phyloP scores from a whole-genome alignment of 2,797 vertebrate genomes.

The Manis javanica region DNA sequence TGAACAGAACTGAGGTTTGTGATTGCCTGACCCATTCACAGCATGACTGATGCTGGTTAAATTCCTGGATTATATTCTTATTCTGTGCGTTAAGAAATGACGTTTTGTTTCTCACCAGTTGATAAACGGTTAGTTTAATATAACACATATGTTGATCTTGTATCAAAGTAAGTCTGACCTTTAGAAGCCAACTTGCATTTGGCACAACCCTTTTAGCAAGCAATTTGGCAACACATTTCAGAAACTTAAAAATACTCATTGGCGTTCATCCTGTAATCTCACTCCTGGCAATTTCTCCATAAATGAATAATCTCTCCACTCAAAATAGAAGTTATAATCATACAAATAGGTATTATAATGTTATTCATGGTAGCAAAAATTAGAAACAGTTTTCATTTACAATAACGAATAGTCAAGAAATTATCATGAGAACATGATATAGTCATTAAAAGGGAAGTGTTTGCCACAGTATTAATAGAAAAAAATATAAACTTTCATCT shows the following conservation, averaged over 20 bases:
- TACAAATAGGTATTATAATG: conserved; percentile 16
- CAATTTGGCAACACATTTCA: conserved; percentile 41
- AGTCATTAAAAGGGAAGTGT: neutral
- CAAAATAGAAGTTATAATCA: conserved; percentile 53
- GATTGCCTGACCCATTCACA: neutral
- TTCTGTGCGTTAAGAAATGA: neutral
- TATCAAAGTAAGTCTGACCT: conserved; percentile 69
- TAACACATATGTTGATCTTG: conserved; percentile 32
- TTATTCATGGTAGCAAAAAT: conserved; percentile 23
- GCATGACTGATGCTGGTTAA: neutral
- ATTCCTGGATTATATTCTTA: neutral
- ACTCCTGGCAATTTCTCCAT: conserved; percentile 46
- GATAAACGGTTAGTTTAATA: conserved; percentile 22
- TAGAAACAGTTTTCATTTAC: conserved; percentile 14
- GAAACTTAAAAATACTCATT: conserved; percentile 59
- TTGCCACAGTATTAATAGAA: neutral
- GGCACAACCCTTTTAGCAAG: conserved; percentile 31
- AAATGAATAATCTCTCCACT: conserved; percentile 42
- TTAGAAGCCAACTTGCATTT: conserved; percentile 49
- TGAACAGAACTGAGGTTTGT: neutral
- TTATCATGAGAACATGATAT: neutral
- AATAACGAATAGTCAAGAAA: conserved; percentile 10
- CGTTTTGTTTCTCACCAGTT: neutral
- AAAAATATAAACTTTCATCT: conserved; percentile 33
- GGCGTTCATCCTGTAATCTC: conserved; percentile 38